Conservation (phyloP, 2,888 invertebrate genomes). For the Limenitis camilla region DNA sequence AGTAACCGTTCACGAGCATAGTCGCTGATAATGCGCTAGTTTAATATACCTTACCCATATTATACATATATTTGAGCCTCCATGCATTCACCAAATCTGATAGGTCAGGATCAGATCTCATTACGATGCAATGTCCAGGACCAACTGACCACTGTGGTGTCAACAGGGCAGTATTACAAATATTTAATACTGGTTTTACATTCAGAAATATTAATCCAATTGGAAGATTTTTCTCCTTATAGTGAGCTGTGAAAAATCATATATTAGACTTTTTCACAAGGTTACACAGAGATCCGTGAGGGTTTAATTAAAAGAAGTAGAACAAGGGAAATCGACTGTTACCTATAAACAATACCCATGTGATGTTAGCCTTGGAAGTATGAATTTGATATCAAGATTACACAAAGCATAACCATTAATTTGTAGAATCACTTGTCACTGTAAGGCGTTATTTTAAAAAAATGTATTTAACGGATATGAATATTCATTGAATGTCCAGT, state of each 20-base stretch:
- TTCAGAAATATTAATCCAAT: slow-evolving; percentile 38
- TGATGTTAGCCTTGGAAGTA: too few species aligned
- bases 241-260: slow-evolving; percentile 11
- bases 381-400: too few species aligned
- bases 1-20: too few species aligned
- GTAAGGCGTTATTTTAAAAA: too few species aligned
- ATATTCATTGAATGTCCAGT: too few species aligned
- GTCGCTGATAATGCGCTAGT: neutral
- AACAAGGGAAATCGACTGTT: neutral
- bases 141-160: slow-evolving; percentile 41
- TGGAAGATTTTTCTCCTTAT: slow-evolving; percentile 12
- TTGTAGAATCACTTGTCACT: too few species aligned
- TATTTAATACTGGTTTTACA: slow-evolving; percentile 15
- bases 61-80: slow-evolving; percentile 37
- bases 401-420: too few species aligned
- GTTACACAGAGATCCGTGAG: too few species aligned
- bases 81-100: slow-evolving; percentile 33
- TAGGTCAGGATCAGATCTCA: slow-evolving; percentile 41
- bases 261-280: too few species aligned
- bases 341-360: too few species aligned
- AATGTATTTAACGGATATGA: too few species aligned
- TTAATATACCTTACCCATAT: slow-evolving; percentile 1
- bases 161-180: slow-evolving; percentile 42
- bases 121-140: slow-evolving; percentile 45
- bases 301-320: neutral